Evolutionary conservation across 2,797 vertebrate genomes (phyloP), one percentile per base, ranked within the genome.

Genomic region (Melanogrammus aeglefinus): DNA sequence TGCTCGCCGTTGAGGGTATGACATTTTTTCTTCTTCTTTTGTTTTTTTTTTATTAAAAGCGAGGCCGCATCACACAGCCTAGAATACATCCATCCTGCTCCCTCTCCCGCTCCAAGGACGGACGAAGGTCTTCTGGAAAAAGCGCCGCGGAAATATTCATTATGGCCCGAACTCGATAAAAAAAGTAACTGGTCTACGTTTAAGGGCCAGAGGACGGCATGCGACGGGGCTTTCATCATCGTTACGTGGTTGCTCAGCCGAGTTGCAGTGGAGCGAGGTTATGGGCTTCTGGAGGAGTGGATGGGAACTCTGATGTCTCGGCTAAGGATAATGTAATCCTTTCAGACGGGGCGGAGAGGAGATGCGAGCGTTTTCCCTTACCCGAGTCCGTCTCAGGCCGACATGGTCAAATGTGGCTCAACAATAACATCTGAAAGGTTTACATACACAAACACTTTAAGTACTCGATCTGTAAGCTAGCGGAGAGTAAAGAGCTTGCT

Each of bases 321-420:
- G 41, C 82, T 75, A 47, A 39, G 70, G 44, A 76, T 89, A 89
- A 88, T 89, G 81, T 85, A 89, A 89, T 90, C 84, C 85, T 8
- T 18, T 4, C 36, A 79, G 78, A 80, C 75, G 74, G 35, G 71
- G 75, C 75, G 83, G 84, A 76, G 79, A 72, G 72, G 80, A 24
- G 57, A 8, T n/a, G 57, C 16, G 18, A 51, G 18, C 18, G 57
- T 63, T 75, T 75, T 63, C 77, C 77, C 74, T 76, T 77, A 51
- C 44, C 75, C 74, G 63, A 79, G 85, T 83, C 74, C 79, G 73
- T 79, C 27, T 79, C 69, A 18, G 36, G n/a, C 21, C 57, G 57
- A 24, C 57, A 63, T 63, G 57, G 57, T 63, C 21, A 63, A 63
- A n/a, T 63, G 57, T 76, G 81, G 74, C 70, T 77, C 80, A 82